Evolutionary conservation across 2,888 invertebrate genomes (phyloP).

Genomic region (Artemia sp.): DNA sequence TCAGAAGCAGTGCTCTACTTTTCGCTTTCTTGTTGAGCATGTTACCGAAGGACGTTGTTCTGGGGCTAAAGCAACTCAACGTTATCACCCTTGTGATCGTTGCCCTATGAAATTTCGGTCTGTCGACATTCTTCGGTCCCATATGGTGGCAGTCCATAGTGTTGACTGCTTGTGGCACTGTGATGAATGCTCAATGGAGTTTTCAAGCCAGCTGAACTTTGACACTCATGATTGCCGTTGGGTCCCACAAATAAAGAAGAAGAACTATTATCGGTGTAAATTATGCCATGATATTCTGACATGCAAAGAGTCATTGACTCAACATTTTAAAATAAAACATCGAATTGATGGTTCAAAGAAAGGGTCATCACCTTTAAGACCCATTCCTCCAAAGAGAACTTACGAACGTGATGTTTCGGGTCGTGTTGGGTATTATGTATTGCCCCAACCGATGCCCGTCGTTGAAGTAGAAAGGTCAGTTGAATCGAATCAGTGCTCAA

Average conservation of each 20-base stretch:
- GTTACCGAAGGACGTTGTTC: constrained; percentile 4
- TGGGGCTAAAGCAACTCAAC: background rate
- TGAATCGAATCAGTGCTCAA: too few relatives aligned
- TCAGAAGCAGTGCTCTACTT: background rate
- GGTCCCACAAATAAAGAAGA: background rate
- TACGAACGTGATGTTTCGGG: background rate
- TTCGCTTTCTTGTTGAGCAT: background rate
- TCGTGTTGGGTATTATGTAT: background rate
- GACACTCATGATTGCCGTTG: background rate
- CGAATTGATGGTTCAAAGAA: background rate
- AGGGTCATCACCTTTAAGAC: background rate
- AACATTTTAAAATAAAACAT: background rate
- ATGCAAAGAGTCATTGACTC: background rate
- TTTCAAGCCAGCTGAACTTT: constrained; percentile 9
- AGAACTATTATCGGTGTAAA: background rate
- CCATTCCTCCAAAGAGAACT: background rate
- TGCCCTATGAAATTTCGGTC: constrained; percentile 13
- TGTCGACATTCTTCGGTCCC: background rate
- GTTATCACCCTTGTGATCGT: constrained; percentile 9
- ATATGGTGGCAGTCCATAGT: constrained; percentile 8
- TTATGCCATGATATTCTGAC: background rate
- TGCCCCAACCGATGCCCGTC: constrained; percentile 4
- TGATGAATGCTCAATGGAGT: constrained; percentile 13
- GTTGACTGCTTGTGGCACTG: background rate
- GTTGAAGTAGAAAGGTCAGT: too few relatives aligned